Evolutionary conservation across 2,888 invertebrate species (phyloP).

Genomic region (Alsophila aescularia): DNA sequence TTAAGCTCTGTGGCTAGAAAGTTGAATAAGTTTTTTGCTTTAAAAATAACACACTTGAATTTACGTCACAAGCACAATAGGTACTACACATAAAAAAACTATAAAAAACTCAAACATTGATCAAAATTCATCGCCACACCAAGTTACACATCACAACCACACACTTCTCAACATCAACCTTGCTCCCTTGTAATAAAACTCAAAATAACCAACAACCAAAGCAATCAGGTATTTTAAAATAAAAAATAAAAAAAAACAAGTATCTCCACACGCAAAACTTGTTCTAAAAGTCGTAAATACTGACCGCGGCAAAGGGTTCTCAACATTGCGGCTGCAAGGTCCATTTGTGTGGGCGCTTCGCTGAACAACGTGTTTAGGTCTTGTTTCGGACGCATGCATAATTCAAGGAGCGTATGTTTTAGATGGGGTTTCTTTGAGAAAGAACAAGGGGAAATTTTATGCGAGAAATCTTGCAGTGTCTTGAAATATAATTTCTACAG

Average conservation of each 20-base stretch:
- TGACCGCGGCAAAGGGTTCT: conserved; percentile 57
- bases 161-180: not conserved
- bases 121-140: conserved; percentile 51
- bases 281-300: conserved; percentile 11
- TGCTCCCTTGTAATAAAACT: conserved; percentile 7
- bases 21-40: no score
- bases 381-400: conserved; percentile 38
- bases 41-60: no score
- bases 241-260: no score
- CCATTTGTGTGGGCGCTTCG: conserved; percentile 40
- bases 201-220: conserved; percentile 19
- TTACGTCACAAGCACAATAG: no score
- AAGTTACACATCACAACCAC: conserved; percentile 30
- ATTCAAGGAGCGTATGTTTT: conserved; percentile 34
- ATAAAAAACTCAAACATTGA: conserved; percentile 44
- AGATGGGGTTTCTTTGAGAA: conserved; percentile 21
- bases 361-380: conserved; percentile 37
- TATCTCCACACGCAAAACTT: conserved; percentile 35
- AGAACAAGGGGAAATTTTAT: no score
- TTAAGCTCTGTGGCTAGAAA: no score
- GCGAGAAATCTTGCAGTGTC: no score
- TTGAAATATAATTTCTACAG: no score
- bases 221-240: no score
- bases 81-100: no score
- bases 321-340: conserved; percentile 40